These are phyloP conservation scores for Paedocypris micromegethes DNA, from an alignment of 2,797 vertebrate genomes.

Conservation along the genomic window DNA sequence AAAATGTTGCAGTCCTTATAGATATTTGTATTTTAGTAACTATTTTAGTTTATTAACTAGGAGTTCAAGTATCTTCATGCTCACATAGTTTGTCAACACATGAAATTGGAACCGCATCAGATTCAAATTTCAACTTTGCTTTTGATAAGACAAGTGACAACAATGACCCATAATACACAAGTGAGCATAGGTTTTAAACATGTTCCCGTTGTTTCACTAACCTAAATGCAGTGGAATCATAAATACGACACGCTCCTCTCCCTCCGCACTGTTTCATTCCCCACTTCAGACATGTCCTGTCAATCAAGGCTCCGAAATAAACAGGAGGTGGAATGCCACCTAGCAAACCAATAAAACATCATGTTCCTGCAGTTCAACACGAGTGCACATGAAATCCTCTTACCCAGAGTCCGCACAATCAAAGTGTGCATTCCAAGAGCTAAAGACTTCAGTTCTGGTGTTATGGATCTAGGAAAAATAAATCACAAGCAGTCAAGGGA, in stretches of 20 bases:
- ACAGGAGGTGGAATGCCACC: constrained; percentile 91
- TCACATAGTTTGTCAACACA: too few relatives aligned
- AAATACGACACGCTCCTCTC: constrained; percentile 82
- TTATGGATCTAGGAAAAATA: constrained; percentile 72
- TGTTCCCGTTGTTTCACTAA: constrained; percentile 39
- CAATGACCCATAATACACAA: background rate
- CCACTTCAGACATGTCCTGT: constrained; percentile 88
- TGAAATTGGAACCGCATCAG: too few relatives aligned
- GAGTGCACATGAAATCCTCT: constrained; percentile 48
- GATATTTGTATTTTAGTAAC: too few relatives aligned
- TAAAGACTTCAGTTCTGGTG: constrained; percentile 83
- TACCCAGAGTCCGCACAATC: constrained; percentile 84
- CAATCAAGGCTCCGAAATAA: constrained; percentile 85
- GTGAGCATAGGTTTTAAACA: background rate
- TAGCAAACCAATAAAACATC: constrained; percentile 52
- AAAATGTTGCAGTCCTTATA: too few relatives aligned
- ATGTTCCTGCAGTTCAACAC: background rate
- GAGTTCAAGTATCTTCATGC: too few relatives aligned
- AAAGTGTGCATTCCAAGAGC: constrained; percentile 88
- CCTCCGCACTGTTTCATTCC: constrained; percentile 75
- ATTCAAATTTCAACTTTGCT: too few relatives aligned
- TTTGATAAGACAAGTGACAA: too few relatives aligned
- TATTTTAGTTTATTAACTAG: too few relatives aligned
- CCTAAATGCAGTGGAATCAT: constrained; percentile 70
- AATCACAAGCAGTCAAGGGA: background rate